Evolutionary conservation across 2,113 vertebrate genomes (phyloP).

Genomic region (Hippocampus zosterae): DNA sequence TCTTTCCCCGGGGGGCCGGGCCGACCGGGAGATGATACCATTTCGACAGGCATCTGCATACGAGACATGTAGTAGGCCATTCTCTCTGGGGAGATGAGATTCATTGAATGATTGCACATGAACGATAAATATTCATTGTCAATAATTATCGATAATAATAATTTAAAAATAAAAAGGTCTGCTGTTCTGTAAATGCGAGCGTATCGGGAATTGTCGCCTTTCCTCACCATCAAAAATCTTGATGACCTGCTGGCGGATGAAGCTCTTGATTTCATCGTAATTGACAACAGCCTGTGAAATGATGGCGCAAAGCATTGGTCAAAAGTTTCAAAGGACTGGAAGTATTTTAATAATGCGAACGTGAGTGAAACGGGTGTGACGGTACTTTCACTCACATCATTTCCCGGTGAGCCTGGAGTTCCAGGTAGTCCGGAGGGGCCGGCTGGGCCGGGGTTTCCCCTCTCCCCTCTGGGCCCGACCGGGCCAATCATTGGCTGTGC

Average conservation of each 20-base stretch:
- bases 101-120: neutral
- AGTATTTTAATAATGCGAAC: neutral
- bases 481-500: slow-evolving; percentile 82
- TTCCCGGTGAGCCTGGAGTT: slow-evolving; percentile 78
- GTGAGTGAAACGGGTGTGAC: neutral
- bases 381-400: slow-evolving; percentile 75
- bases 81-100: slow-evolving; percentile 76
- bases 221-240: slow-evolving; percentile 91
- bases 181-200: neutral
- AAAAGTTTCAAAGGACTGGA: neutral
- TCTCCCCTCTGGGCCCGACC: slow-evolving; percentile 81
- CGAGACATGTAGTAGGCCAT: slow-evolving; percentile 92
- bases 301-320: neutral
- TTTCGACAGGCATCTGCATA: slow-evolving; percentile 84
- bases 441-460: slow-evolving; percentile 77
- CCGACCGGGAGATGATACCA: slow-evolving; percentile 81
- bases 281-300: slow-evolving; percentile 83
- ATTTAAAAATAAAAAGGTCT: no score
- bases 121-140: neutral
- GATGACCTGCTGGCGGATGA: slow-evolving; percentile 91
- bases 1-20: slow-evolving; percentile 91
- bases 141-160: neutral
- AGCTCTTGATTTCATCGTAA: slow-evolving; percentile 90
- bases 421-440: slow-evolving; percentile 77
- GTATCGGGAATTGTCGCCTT: neutral